Percentiles rank a stretch among this genome's conserved stretches.
Conservation (phyloP, 2,797 vertebrate species). For the Pangasius larnaudii region DNA sequence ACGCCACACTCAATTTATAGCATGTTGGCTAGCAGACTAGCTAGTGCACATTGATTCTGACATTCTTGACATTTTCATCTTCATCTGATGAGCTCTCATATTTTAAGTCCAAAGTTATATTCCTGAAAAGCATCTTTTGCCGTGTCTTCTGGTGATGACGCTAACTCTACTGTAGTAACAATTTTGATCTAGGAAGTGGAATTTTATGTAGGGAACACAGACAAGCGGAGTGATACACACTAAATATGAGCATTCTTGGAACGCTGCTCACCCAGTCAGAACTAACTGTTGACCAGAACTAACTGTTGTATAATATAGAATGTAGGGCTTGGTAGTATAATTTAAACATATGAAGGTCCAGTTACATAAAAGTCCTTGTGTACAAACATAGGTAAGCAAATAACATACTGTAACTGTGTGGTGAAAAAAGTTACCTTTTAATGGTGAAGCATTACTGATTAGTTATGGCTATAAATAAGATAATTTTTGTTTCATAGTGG, state of each 20-base stretch:
- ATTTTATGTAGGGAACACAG: neutral
- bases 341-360: neutral
- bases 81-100: neutral
- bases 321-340: neutral
- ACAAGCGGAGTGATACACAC: neutral
- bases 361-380: neutral
- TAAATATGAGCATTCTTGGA: neutral
- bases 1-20: neutral
- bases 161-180: neutral
- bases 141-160: neutral
- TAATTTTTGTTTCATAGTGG: neutral
- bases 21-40: neutral
- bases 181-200: neutral
- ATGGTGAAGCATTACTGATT: neutral
- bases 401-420: neutral
- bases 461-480: neutral
- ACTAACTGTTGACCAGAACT: neutral
- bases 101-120: neutral
- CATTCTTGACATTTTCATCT: neutral
- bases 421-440: neutral
- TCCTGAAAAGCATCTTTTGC: neutral
- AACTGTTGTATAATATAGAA: neutral
- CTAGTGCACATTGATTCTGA: neutral
- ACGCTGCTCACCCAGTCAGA: neutral
- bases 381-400: neutral